Base-by-base conservation (phyloP, 2,888 invertebrate species). In the Congeria kusceri region DNA sequence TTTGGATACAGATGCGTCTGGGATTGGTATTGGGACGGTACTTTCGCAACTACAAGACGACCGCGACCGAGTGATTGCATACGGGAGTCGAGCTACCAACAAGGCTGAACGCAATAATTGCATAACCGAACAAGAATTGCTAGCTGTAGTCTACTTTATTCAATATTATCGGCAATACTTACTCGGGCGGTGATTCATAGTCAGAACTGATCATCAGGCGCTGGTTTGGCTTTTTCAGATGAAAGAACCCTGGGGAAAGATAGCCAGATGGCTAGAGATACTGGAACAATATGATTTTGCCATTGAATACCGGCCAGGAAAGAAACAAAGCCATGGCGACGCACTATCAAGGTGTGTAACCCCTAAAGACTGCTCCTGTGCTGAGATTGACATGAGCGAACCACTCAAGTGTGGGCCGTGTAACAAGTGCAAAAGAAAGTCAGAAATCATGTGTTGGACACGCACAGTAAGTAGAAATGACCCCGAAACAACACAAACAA, bases 91-190 rank as follows among this genome's bases (percentile, higher is more conserved):
- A 15, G 9, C 53, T 9, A 2, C 18, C 5, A 53, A 53, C 25
- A 53, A 5, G 25, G 53, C 53, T 9, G 53, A 53, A 25, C 9
- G 18, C 9, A 53, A n/a, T 53, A n/a, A 53, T 25, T 53, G 53
- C n/a, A 53, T 53, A 13, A 61, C 39, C n/a, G 65, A 66, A 29
- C 39, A 65, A 47, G 72, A 73, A 39, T 58, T 73, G 4, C 47
- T 73, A 9, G 72, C 72, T 23, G 47, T 73, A 3, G 27, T 28
- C 27, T 66, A 49, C 39, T 73, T 73, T 59, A 23, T 59, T 9
- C 39, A 66, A 28, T 66, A 73, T 32, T 73, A 59, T 49, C 23
- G 72, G 53, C 72, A 73, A 59, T 73, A 73, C n/a, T 18, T 73
- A 9, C 25, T 66, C 4, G 61, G 32, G 15, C 15, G 61, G 61